Percentiles rank a stretch among this genome's conserved stretches.
Evolutionary conservation across 1,140 invertebrate species (phyloP).

Genomic region (Melanaphis sacchari): DNA sequence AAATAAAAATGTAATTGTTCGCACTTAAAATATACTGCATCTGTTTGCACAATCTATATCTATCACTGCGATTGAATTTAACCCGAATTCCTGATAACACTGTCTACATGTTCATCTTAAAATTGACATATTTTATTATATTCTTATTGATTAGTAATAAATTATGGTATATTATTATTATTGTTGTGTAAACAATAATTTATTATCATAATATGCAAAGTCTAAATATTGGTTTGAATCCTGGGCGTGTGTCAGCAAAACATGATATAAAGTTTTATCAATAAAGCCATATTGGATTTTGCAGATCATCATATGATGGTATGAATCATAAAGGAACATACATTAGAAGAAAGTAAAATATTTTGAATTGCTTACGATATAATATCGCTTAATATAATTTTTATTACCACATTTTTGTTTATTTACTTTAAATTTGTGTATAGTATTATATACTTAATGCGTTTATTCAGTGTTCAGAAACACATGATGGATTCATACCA

Average conservation of each 20-base stretch:
- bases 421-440: neutral
- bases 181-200: neutral
- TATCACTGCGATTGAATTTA: neutral
- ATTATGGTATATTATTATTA: neutral
- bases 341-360: neutral
- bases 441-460: neutral
- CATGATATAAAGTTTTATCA: too few relatives aligned
- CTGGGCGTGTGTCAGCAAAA: neutral
- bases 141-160: neutral
- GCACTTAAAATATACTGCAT: neutral
- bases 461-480: neutral
- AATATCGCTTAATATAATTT: neutral
- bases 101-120: neutral
- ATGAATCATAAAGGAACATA: neutral
- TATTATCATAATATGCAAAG: neutral
- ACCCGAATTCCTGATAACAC: neutral
- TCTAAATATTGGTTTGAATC: neutral
- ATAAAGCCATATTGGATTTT: neutral
- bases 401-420: neutral
- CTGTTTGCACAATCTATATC: neutral
- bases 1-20: neutral
- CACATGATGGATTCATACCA: too few relatives aligned
- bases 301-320: neutral
- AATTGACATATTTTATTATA: neutral
- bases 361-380: neutral